A percentile compares a stretch with the other conserved stretches of the same genome.
phyloP scores from a whole-genome alignment of 2,113 vertebrate species.

The Epinephelus cyanopodus region DNA sequence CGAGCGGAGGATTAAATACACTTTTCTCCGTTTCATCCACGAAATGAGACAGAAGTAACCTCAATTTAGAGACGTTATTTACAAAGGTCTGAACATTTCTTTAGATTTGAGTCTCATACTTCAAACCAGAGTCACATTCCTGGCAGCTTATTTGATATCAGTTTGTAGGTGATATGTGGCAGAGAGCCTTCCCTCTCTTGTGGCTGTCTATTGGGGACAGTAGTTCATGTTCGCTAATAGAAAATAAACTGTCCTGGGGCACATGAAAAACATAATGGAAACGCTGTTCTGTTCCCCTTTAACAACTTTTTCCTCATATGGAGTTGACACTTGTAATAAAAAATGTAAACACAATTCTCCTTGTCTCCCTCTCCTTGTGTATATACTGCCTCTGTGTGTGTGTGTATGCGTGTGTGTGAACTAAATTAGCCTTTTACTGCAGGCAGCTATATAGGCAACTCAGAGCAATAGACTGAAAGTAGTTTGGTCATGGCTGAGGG shows the following conservation, averaged over 20 bases:
- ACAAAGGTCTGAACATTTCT: neutral
- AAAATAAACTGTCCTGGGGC: slow-evolving; percentile 73
- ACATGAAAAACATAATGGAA: slow-evolving; percentile 74
- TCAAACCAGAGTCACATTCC: slow-evolving; percentile 37
- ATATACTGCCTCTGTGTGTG: slow-evolving; percentile 7
- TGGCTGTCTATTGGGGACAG: slow-evolving; percentile 48
- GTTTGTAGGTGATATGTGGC: slow-evolving; percentile 48
- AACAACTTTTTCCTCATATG: slow-evolving; percentile 72
- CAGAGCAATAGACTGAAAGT: slow-evolving; percentile 57
- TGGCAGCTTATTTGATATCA: slow-evolving; percentile 48
- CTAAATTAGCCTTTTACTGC: slow-evolving; percentile 67
- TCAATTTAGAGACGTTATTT: neutral
- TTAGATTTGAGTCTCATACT: neutral
- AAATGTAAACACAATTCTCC: slow-evolving; percentile 69
- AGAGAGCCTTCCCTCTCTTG: slow-evolving; percentile 9
- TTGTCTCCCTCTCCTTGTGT: slow-evolving; percentile 25
- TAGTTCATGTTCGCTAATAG: slow-evolving; percentile 68
- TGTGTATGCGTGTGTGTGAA: slow-evolving; percentile 15
- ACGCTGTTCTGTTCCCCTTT: slow-evolving; percentile 54
- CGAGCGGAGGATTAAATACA: slow-evolving; percentile 13
- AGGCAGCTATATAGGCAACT: slow-evolving; percentile 57
- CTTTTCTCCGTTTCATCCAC: slow-evolving; percentile 10
- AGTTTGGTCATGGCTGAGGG: slow-evolving; percentile 64
- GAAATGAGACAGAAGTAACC: slow-evolving; percentile 11
- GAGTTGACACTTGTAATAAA: slow-evolving; percentile 66